Evolutionary conservation across 2,888 invertebrate species (phyloP).

Genomic region (Salpingus planirostris): DNA sequence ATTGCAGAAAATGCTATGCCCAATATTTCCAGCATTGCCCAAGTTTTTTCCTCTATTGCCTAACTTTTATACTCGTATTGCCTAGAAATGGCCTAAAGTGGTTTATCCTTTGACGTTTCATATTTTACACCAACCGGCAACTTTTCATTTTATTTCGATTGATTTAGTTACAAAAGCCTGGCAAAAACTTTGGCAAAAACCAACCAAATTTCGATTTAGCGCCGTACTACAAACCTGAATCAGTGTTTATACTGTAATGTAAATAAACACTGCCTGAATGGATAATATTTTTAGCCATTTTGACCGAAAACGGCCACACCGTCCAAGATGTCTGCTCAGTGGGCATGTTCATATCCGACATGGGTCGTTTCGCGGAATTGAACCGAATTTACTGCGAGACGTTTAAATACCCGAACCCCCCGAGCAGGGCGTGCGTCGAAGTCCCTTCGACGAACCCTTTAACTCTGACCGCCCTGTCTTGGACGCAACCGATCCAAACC

Average conservation of each 20-base stretch:
- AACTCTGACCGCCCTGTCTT: slow-evolving; percentile 67
- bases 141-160: no score
- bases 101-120: no score
- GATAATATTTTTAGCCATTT: slow-evolving; percentile 19
- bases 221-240: not conserved
- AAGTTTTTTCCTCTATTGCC: no score
- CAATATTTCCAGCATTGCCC: no score
- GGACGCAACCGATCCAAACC: slow-evolving; percentile 30
- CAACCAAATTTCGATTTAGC: not conserved
- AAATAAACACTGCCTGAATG: no score
- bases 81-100: no score
- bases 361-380: slow-evolving; percentile 66
- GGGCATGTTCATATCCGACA: slow-evolving; percentile 75
- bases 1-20: no score
- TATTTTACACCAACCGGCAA: no score
- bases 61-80: no score
- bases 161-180: no score
- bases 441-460: slow-evolving; percentile 62
- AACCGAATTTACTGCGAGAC: slow-evolving; percentile 69
- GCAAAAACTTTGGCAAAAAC: not conserved
- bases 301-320: slow-evolving; percentile 38
- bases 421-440: slow-evolving; percentile 78
- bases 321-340: slow-evolving; percentile 69
- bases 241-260: no score
- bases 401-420: slow-evolving; percentile 71